Percentiles rank a stretch among this genome's conserved stretches.
phyloP scores from a whole-genome alignment of 2,797 vertebrate genomes.

The Chromobotia macracanthus region DNA sequence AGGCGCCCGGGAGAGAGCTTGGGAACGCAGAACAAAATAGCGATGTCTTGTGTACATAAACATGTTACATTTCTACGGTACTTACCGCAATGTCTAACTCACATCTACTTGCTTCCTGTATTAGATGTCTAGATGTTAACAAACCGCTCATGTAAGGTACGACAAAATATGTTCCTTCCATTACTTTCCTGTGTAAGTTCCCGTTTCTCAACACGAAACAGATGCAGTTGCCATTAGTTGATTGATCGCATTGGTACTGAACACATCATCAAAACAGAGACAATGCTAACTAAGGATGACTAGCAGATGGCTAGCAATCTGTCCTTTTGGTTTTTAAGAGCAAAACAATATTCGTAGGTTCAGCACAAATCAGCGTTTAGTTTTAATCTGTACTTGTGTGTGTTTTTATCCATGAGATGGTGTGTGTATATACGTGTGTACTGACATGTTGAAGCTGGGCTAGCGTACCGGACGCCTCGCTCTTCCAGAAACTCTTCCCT shows the following conservation, averaged over 20 bases:
- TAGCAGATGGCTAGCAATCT: neutral
- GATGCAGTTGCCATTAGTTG: neutral
- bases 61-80: slow-evolving; percentile 1
- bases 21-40: slow-evolving; percentile 77
- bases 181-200: neutral
- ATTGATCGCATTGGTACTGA: neutral
- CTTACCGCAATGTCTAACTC: neutral
- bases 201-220: neutral
- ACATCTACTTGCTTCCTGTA: neutral
- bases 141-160: slow-evolving; percentile 1
- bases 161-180: neutral
- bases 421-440: neutral
- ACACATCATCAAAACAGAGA: neutral
- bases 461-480: slow-evolving; percentile 19
- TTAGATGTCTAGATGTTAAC: slow-evolving; percentile 21
- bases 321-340: neutral
- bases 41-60: neutral
- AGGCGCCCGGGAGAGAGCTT: slow-evolving; percentile 83
- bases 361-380: neutral
- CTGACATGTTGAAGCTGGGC: neutral
- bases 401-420: neutral
- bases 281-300: neutral
- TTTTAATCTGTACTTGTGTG: slow-evolving; percentile 2
- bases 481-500: slow-evolving; percentile 18
- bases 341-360: neutral